These are phyloP conservation scores for Podarcis siculus DNA, from an alignment of 2,797 vertebrate species.

Conservation along the genomic window DNA sequence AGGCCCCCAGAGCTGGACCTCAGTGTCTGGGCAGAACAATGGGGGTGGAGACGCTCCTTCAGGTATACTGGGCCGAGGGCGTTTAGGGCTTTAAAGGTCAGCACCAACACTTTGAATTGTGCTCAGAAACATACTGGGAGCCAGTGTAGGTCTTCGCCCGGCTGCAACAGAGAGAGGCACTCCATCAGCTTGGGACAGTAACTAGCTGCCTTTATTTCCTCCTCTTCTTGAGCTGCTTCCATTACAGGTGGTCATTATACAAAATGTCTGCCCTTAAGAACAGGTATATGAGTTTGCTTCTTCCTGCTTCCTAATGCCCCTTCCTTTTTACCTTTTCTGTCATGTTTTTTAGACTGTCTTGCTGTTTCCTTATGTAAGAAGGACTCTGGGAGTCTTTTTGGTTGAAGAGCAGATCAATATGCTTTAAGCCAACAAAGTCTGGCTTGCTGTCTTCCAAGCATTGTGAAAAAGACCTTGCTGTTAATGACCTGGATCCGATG, in stretches of 20 bases:
- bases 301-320: neutral
- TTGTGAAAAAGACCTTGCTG: neutral
- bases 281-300: neutral
- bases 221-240: neutral
- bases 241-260: neutral
- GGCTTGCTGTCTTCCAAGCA: neutral
- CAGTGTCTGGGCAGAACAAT: no score
- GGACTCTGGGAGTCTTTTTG: neutral
- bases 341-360: neutral
- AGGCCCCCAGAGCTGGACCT: accelerated
- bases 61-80: no score
- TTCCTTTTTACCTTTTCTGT: neutral
- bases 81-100: no score
- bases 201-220: neutral
- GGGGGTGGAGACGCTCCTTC: no score
- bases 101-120: no score
- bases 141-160: no score
- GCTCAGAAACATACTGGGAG: no score
- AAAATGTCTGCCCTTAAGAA: neutral
- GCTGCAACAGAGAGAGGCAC: neutral
- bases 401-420: neutral
- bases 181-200: neutral
- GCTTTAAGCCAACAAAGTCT: neutral
- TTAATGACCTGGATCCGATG: neutral
- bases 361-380: no score